Conservation (phyloP, 2,888 invertebrate species). For the Brenthis hecate region DNA sequence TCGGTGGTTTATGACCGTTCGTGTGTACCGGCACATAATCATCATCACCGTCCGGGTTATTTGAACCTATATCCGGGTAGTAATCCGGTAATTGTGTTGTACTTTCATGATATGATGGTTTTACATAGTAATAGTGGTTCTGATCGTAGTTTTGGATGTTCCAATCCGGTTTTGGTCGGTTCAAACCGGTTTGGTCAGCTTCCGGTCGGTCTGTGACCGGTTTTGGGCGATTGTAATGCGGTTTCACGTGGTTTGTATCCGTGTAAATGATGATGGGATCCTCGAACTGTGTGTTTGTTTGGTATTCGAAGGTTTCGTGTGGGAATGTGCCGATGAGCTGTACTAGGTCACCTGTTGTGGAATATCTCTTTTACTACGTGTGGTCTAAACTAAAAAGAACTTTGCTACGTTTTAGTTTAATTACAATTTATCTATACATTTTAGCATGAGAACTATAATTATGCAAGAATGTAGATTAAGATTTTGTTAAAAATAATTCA, state of each 20-base stretch:
- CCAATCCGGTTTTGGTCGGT: constrained; percentile 60
- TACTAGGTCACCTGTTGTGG: constrained; percentile 76
- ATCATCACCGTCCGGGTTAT: constrained; percentile 62
- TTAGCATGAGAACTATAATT: background rate
- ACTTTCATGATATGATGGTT: constrained; percentile 76
- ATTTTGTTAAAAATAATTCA: no score
- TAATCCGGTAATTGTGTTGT: constrained; percentile 62
- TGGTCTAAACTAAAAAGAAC: background rate
- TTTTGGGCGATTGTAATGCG: constrained; percentile 54
- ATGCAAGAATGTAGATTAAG: no score
- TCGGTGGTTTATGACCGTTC: constrained; percentile 60
- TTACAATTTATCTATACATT: constrained; percentile 11
- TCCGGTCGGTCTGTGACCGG: constrained; percentile 48
- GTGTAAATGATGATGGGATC: constrained; percentile 78
- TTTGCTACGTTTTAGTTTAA: background rate
- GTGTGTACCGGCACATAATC: constrained; percentile 74
- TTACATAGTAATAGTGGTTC: constrained; percentile 71
- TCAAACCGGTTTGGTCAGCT: constrained; percentile 49
- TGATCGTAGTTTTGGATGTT: constrained; percentile 52
- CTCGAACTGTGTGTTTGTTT: constrained; percentile 71
- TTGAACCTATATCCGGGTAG: constrained; percentile 53
- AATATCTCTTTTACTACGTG: constrained; percentile 36
- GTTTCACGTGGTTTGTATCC: constrained; percentile 63
- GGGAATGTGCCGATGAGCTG: constrained; percentile 79
- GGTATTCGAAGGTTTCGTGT: constrained; percentile 73